Evolutionary conservation across 2,888 invertebrate species (phyloP).

Genomic region (Auanema sp.): DNA sequence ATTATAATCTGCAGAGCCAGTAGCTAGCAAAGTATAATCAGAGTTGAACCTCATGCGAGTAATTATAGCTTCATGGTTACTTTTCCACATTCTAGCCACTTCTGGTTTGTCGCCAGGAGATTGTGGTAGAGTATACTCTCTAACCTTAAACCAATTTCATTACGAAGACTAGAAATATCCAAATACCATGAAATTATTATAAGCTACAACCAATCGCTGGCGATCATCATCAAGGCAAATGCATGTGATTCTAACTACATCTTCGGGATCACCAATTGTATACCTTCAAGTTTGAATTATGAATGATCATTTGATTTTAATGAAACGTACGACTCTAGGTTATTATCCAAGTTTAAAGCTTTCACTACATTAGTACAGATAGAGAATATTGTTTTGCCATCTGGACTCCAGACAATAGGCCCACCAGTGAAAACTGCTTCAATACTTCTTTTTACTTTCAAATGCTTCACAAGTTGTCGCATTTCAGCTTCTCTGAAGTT

Average conservation of each 20-base stretch:
- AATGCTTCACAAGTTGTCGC: constrained; percentile 32
- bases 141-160: constrained; percentile 27
- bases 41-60: constrained; percentile 39
- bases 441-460: constrained; percentile 29
- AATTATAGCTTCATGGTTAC: constrained; percentile 53
- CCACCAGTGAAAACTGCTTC: constrained; percentile 55
- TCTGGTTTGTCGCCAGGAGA: constrained; percentile 17
- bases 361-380: constrained; percentile 56
- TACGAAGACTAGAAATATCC: neutral
- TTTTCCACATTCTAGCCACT: constrained; percentile 43
- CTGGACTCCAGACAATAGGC: constrained; percentile 46
- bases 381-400: constrained; percentile 50
- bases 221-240: constrained; percentile 40
- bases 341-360: constrained; percentile 47
- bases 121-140: constrained; percentile 33
- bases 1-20: constrained; percentile 45
- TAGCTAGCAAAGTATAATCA: constrained; percentile 33
- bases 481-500: constrained; percentile 10
- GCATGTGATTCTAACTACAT: constrained; percentile 46
- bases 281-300: constrained; percentile 29
- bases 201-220: constrained; percentile 48
- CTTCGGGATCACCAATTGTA: constrained; percentile 50
- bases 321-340: constrained; percentile 9
- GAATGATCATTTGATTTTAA: neutral
- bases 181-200: constrained; percentile 39